Evolutionary conservation across 2,888 invertebrate genomes (phyloP), one percentile per base, ranked within the genome.

Genomic region (Pseudococcus jackbeardsleyi): DNA sequence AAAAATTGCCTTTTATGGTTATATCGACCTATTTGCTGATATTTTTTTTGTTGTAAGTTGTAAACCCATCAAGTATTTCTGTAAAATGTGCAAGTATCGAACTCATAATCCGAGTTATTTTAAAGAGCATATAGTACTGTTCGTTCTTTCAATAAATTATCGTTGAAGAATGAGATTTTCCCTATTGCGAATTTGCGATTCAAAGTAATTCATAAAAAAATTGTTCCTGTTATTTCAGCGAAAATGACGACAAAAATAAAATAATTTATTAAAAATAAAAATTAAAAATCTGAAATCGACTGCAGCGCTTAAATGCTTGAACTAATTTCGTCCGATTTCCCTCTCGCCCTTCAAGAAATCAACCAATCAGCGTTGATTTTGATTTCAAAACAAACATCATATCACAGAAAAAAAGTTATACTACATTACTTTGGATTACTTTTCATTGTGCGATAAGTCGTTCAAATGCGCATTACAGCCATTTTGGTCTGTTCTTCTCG

Each of bases 71-170:
- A 33, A 68, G 17, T 68, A n/a, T 39, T 46, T 17, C 11, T 85
- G 85, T 85, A 22, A 64, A 19, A 33, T 59, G 17, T 85, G 85
- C 59, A 64, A 64, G 19, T 85, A 86, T 46, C 22, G 22, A 4
- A 72, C 86, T 64, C 86, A 86, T 72, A 72, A 86, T 86, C 86
- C 86, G 0, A 26, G 33, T 54, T 22, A 86, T 86, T 72, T 42
- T 39, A 68, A 68, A n/a, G 19, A 86, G 22, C 86, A 85, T 12
- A 86, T 68, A n/a, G n/a, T n/a, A n/a, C n/a, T n/a, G n/a, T n/a
- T n/a, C n/a, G n/a, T n/a, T n/a, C n/a, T n/a, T n/a, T n/a, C n/a
- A n/a, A n/a, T n/a, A n/a, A n/a, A n/a, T n/a, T n/a, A n/a, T n/a
- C n/a, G n/a, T n/a, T n/a, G n/a, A n/a, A n/a, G n/a, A n/a, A n/a